A percentile compares a stretch with the other conserved stretches of the same genome.
phyloP scores from a whole-genome alignment of 2,888 invertebrate genomes.

The Conus canariensis region DNA sequence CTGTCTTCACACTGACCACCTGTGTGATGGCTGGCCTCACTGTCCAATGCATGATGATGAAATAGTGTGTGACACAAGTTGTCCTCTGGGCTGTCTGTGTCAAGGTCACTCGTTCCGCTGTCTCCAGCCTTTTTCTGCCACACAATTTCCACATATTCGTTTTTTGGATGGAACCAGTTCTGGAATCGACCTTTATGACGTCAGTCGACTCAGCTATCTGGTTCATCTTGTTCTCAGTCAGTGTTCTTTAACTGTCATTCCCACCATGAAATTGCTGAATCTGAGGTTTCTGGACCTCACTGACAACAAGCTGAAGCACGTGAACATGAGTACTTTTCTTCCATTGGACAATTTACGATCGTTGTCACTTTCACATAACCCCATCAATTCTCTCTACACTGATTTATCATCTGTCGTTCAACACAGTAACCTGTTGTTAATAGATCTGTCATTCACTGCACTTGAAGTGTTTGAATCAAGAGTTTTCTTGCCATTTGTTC shows the following conservation, averaged over 20 bases:
- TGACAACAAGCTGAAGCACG: background rate
- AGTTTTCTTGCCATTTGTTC: background rate
- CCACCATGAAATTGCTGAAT: background rate
- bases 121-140: background rate
- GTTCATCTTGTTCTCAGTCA: background rate
- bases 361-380: background rate
- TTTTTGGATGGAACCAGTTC: background rate
- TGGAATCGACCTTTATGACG: background rate
- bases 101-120: background rate
- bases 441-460: background rate
- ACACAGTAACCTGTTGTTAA: background rate
- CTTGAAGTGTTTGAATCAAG: background rate
- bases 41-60: background rate
- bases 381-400: background rate
- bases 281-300: background rate
- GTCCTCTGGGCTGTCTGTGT: background rate
- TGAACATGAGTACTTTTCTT: background rate
- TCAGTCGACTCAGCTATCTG: background rate
- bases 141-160: background rate
- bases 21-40: conserved; percentile 10
- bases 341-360: background rate
- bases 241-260: background rate
- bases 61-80: background rate
- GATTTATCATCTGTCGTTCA: background rate
- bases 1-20: background rate